These are phyloP conservation scores for Rhipidura dahli DNA, from an alignment of 2,113 vertebrate species.

Conservation along the genomic window DNA sequence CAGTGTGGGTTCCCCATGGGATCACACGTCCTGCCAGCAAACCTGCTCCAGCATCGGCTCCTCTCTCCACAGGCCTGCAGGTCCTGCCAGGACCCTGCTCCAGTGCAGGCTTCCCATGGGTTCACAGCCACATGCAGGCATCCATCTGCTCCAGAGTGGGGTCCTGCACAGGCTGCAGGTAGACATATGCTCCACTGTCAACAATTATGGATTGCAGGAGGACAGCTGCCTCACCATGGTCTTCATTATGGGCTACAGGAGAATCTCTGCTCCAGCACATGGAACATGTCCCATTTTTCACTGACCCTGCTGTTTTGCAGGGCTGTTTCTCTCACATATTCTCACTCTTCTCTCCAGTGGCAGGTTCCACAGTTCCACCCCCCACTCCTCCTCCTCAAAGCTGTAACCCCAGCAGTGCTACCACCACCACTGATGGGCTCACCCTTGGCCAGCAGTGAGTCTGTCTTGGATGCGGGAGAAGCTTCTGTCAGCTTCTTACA, in stretches of 20 bases:
- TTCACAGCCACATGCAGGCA: background rate
- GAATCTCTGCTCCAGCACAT: background rate
- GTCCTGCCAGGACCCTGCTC: background rate
- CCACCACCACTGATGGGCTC: background rate
- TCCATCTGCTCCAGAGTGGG: background rate
- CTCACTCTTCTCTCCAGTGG: background rate
- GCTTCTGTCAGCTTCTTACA: background rate
- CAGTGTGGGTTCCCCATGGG: background rate
- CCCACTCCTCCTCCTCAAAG: background rate
- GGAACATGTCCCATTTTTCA: background rate
- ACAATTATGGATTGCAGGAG: background rate
- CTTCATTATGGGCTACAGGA: background rate
- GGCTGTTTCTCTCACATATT: background rate
- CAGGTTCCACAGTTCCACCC: background rate
- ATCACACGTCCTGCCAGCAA: background rate
- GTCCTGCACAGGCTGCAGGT: background rate
- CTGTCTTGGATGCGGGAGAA: background rate
- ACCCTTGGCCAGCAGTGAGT: background rate
- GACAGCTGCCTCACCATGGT: background rate
- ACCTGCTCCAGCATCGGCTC: background rate
- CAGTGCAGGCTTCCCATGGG: background rate
- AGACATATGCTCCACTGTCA: fast-evolving
- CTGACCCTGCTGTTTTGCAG: background rate
- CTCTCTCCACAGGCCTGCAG: background rate
- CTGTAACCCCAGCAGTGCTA: background rate